phyloP scores from a whole-genome alignment of 2,113 vertebrate species.

The Chascanopsetta lugubris region DNA sequence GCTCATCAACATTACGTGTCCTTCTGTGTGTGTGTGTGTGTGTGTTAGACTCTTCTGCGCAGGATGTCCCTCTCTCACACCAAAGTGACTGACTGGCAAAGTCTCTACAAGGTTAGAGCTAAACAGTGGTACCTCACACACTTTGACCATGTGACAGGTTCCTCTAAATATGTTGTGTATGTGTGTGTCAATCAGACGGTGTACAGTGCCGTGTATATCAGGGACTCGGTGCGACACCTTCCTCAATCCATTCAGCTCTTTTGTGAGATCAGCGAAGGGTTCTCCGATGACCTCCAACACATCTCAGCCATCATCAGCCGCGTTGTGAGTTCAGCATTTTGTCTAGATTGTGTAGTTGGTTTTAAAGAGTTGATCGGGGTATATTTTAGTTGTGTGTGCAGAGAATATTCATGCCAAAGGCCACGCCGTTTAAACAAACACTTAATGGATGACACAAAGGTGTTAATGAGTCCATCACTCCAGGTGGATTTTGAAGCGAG shows the following conservation, averaged over 20 bases:
- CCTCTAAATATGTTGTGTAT: slow-evolving; percentile 11
- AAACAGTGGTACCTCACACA: background rate
- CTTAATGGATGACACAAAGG: background rate
- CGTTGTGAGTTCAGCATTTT: slow-evolving; percentile 80
- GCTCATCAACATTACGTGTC: background rate
- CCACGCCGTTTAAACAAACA: too few relatives aligned
- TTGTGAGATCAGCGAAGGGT: slow-evolving; percentile 84
- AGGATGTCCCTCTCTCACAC: slow-evolving; percentile 92
- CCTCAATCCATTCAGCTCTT: slow-evolving; percentile 90
- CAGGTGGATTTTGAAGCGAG: slow-evolving; percentile 94
- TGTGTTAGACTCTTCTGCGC: slow-evolving; percentile 85
- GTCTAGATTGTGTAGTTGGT: too few relatives aligned
- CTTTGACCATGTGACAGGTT: background rate
- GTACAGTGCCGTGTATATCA: slow-evolving; percentile 89
- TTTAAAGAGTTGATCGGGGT: too few relatives aligned
- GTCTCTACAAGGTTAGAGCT: slow-evolving; percentile 86
- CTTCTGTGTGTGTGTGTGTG: slow-evolving; percentile 26
- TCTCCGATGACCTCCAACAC: slow-evolving; percentile 89
- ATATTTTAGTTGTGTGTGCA: too few relatives aligned
- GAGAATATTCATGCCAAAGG: too few relatives aligned
- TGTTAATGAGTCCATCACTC: slow-evolving; percentile 17
- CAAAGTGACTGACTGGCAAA: slow-evolving; percentile 92
- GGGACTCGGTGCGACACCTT: slow-evolving; percentile 87
- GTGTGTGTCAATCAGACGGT: slow-evolving; percentile 79
- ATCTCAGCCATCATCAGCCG: slow-evolving; percentile 89